Evolutionary conservation across 2,888 invertebrate genomes (phyloP).

Genomic region (Drosophila suboccidentalis): DNA sequence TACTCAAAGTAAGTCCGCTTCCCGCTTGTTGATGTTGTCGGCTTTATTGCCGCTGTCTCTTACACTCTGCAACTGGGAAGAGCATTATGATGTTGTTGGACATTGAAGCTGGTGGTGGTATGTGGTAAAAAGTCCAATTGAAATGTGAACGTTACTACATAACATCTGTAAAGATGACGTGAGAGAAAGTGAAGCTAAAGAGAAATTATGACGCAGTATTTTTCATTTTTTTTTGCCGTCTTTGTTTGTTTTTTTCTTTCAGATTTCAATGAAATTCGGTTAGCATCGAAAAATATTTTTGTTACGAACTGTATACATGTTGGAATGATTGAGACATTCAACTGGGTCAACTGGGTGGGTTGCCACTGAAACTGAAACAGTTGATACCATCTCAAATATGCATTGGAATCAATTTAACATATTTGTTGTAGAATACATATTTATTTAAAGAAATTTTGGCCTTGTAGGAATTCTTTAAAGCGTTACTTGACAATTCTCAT

Average conservation of each 20-base stretch:
- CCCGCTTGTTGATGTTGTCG: not conserved
- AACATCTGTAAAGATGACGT: conserved; percentile 13
- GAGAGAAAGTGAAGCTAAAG: conserved; percentile 40
- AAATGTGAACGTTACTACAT: conserved; percentile 21
- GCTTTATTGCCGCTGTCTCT: conserved; percentile 4
- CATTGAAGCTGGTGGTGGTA: not conserved
- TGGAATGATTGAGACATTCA: conserved; percentile 28
- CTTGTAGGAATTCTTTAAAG: conserved; percentile 23
- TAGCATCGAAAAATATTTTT: conserved; percentile 2
- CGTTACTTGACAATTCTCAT: conserved; percentile 14
- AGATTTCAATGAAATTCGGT: conserved; percentile 10
- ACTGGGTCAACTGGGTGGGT: conserved; percentile 33
- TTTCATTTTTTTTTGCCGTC: not conserved
- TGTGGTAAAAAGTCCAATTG: conserved; percentile 17
- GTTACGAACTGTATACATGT: conserved; percentile 4
- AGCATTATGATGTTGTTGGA: conserved; percentile 11
- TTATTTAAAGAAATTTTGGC: conserved; percentile 52
- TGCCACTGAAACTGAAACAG: conserved; percentile 9
- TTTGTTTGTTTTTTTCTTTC: not conserved
- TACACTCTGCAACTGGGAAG: conserved; percentile 23
- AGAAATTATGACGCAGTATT: conserved; percentile 20
- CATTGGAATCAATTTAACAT: conserved; percentile 39
- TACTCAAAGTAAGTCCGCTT: conserved; percentile 29
- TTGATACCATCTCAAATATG: conserved; percentile 32
- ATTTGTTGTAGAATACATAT: conserved; percentile 14